phyloP scores from a whole-genome alignment of 2,113 vertebrate species.

The Gambusia affinis region DNA sequence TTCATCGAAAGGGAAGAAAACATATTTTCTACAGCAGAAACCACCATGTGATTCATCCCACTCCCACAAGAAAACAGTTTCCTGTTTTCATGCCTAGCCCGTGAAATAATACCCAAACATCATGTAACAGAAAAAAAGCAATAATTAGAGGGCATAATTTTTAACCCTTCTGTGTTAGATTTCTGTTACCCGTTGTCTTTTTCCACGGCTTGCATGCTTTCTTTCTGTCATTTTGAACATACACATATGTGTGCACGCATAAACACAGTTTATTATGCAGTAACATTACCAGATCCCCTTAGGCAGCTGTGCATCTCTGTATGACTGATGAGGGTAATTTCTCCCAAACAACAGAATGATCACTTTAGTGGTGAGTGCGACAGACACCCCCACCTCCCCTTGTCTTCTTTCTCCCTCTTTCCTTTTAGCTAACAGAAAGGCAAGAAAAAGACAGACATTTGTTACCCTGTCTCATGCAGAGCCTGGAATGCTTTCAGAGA shows the following conservation, averaged over 20 bases:
- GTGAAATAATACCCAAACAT: slow-evolving; percentile 54
- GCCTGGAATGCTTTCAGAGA: slow-evolving; percentile 47
- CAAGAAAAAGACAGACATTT: slow-evolving; percentile 61
- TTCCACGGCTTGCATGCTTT: slow-evolving; percentile 28
- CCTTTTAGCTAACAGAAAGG: slow-evolving; percentile 47
- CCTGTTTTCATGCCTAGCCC: slow-evolving; percentile 35
- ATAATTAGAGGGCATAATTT: slow-evolving; percentile 60
- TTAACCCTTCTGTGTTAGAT: slow-evolving; percentile 56
- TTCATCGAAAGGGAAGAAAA: slow-evolving; percentile 24
- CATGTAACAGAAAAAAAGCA: slow-evolving; percentile 18
- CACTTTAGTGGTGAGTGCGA: slow-evolving; percentile 68
- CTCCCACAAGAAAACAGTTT: slow-evolving; percentile 34
- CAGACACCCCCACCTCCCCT: slow-evolving; percentile 52
- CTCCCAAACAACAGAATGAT: slow-evolving; percentile 84
- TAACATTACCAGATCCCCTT: slow-evolving; percentile 77
- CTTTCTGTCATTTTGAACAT: slow-evolving; percentile 10
- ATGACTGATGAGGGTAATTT: slow-evolving; percentile 87
- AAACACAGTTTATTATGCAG: slow-evolving; percentile 78
- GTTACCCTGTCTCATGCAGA: slow-evolving; percentile 58
- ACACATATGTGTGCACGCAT: slow-evolving; percentile 32
- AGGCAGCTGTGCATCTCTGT: slow-evolving; percentile 84
- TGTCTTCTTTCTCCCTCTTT: slow-evolving; percentile 42
- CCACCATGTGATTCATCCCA: slow-evolving; percentile 33
- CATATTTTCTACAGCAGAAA: slow-evolving; percentile 15
- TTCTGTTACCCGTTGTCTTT: slow-evolving; percentile 63